These are phyloP conservation scores for Prolemur simus DNA, from an alignment of 2,113 vertebrate genomes.

Conservation along the genomic window DNA sequence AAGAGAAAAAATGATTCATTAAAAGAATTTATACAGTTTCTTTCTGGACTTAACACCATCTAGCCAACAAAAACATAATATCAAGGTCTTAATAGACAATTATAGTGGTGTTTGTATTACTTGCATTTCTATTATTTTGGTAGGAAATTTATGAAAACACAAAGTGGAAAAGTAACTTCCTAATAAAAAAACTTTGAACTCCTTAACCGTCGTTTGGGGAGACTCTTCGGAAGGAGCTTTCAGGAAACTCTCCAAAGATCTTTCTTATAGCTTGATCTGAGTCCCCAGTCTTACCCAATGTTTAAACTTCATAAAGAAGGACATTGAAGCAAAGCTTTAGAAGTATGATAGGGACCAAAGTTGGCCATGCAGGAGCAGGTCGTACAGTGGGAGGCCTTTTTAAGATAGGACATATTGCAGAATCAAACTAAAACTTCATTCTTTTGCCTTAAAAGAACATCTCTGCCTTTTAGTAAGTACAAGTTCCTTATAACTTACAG, in stretches of 20 bases:
- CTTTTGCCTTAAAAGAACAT: neutral
- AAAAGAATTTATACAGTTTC: neutral
- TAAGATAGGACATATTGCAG: neutral
- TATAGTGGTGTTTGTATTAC: neutral
- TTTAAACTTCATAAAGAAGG: neutral
- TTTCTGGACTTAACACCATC: neutral
- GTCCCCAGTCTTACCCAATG: neutral
- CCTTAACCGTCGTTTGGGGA: neutral
- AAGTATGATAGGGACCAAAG: neutral
- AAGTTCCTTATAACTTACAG: neutral
- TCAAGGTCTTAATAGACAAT: neutral
- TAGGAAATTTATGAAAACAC: neutral
- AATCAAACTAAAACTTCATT: neutral
- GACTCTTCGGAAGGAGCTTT: neutral
- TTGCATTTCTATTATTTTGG: neutral
- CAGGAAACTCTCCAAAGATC: neutral
- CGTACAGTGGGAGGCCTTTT: neutral
- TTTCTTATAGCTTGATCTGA: neutral
- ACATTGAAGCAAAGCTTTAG: neutral
- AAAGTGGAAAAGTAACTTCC: neutral
- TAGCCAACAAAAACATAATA: neutral
- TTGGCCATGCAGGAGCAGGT: neutral
- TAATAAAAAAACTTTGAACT: neutral
- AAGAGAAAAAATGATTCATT: neutral
- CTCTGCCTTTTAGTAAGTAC: neutral